Evolutionary conservation across 2,113 vertebrate species (phyloP), one percentile per base, ranked within the genome.

Genomic region (Chaenocephalus aceratus): DNA sequence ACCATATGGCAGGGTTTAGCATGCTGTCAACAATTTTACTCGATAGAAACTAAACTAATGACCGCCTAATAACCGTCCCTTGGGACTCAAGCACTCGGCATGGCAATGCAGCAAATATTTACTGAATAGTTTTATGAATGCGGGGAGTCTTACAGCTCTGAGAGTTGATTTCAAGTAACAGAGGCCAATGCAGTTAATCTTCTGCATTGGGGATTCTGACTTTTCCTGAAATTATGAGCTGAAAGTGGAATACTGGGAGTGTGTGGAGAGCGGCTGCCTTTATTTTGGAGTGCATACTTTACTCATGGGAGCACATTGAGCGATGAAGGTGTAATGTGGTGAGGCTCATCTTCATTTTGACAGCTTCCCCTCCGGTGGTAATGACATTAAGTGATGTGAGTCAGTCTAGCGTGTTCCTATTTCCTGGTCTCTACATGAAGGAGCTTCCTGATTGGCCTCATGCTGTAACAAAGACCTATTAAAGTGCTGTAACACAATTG

Each of bases 311-410:
- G 83, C 81, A 69, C 54, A 61, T 62, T 80, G 67, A 87, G 81
- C 48, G 56, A 80, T 76, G 64, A 66, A 82, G 76, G 77, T 77
- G 77, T 63, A 68, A 83, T 77, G 81, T 67, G 63, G 63, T 81
- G 70, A 72, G 83, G 81, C 88, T 84, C 86, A 79, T 91, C 89
- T 89, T 86, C 67, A 89, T 90, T 93, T 92, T 89, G 89, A 92
- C 89, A 89, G 85, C 75, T 84, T 89, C 77, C 83, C 77, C 77
- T 88, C 58, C 30, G 54, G 69, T 63, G 41, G 64, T 86, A 89
- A 91, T 90, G 89, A 90, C 82, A 91, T 86, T 91, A 89, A 89
- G 68, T 90, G 87, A 92, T 88, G 85, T 70, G 69, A 86, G 86
- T 69, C 85, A 86, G 74, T 85, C 77, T 75, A 79, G 90, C 54